Evolutionary conservation across 2,888 invertebrate genomes (phyloP).

Genomic region (Amaurobius ferox): DNA sequence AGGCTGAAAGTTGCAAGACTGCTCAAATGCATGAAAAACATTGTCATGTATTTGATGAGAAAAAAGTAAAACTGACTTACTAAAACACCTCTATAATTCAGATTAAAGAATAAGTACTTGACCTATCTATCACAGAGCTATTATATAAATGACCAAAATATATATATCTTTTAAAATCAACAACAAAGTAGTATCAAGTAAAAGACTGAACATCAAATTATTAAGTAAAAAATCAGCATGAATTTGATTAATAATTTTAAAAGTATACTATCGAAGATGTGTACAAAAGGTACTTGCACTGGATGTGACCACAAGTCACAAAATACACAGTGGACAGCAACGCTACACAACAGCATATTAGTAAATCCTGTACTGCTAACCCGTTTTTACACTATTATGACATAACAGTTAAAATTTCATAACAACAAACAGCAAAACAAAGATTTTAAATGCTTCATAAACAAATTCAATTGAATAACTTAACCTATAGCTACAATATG

Average conservation of each 20-base stretch:
- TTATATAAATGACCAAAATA: slow-evolving; percentile 72
- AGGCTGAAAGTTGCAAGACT: slow-evolving; percentile 65
- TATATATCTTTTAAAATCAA: slow-evolving; percentile 73
- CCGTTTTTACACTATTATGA: slow-evolving; percentile 69
- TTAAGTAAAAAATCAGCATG: slow-evolving; percentile 69
- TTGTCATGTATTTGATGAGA: slow-evolving; percentile 49
- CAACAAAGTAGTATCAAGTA: slow-evolving; percentile 69
- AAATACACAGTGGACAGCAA: slow-evolving; percentile 68
- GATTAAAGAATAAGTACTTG: slow-evolving; percentile 71
- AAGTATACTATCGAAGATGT: slow-evolving; percentile 59
- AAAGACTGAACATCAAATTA: slow-evolving; percentile 70
- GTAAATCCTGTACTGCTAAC: slow-evolving; percentile 65
- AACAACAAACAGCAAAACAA: slow-evolving; percentile 72
- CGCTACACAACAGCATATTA: slow-evolving; percentile 69
- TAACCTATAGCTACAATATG: slow-evolving; percentile 69
- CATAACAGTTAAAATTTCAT: slow-evolving; percentile 72
- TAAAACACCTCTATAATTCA: slow-evolving; percentile 21
- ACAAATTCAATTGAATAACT: slow-evolving; percentile 68
- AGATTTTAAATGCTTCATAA: slow-evolving; percentile 66
- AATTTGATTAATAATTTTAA: slow-evolving; percentile 65
- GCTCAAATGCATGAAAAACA: slow-evolving; percentile 65
- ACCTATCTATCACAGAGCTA: slow-evolving; percentile 72
- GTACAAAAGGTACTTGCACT: slow-evolving; percentile 72
- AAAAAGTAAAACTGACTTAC: slow-evolving; percentile 42
- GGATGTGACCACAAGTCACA: slow-evolving; percentile 59